Percentiles rank a stretch among this genome's conserved stretches.
Conservation (phyloP, 2,113 vertebrate genomes). For the Apteryx owenii region DNA sequence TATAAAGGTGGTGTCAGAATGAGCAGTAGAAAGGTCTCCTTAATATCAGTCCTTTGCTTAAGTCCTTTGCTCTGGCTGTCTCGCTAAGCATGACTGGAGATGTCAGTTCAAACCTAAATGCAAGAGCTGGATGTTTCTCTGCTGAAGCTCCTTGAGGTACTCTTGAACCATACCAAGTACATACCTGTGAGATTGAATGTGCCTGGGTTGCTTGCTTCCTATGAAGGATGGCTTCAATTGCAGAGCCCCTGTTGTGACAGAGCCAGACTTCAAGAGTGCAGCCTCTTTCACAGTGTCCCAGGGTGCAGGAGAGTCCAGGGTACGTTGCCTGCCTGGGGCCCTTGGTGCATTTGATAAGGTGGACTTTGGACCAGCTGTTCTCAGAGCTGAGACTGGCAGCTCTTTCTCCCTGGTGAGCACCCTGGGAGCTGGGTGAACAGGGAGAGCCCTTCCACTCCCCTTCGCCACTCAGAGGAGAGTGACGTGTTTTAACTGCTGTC, state of each 20-base stretch:
- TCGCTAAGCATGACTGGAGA: not conserved
- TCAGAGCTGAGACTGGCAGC: not conserved
- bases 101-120: not conserved
- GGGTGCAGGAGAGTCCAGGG: not conserved
- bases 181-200: fast-evolving
- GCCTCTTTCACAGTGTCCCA: too few species aligned
- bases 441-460: not conserved
- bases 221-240: not conserved
- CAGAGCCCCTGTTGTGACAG: too few species aligned
- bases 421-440: not conserved
- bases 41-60: not conserved
- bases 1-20: not conserved
- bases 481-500: not conserved
- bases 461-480: not conserved
- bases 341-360: not conserved
- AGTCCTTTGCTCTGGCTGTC: not conserved
- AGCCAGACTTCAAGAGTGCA: too few species aligned
- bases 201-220: not conserved
- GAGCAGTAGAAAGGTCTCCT: not conserved
- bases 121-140: not conserved
- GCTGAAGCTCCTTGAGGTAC: not conserved
- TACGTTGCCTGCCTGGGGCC: not conserved
- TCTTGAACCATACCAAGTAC: not conserved
- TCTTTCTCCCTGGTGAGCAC: not conserved
- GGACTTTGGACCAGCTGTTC: not conserved